Base-by-base conservation (phyloP, 2,888 invertebrate species). In the Corythucha ciliata region DNA sequence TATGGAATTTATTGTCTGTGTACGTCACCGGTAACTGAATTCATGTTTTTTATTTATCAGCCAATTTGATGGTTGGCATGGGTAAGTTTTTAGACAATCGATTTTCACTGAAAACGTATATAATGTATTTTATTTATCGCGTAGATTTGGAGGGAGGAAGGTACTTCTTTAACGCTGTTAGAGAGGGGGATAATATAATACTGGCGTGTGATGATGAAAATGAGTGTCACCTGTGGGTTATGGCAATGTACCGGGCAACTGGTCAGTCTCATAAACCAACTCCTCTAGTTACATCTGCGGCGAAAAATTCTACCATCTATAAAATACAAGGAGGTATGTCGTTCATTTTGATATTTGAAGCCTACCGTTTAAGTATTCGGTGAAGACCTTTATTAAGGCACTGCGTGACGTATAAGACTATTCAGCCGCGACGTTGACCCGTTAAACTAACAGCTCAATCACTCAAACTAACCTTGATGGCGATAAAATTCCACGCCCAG, bases 181-280 rank as follows among this genome's bases (percentile, higher is more conserved):
- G 93, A 60, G 98, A 98, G 70, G 97, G 97, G 48, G 98, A 98
- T 68, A 94, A 90, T 61, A 88, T 98, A 54, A 78, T 93, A 54
- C 93, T 87, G 73, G 94, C 94, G 5, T 89, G 92, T 62, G 90
- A 93, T 61, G 94, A 96, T 68, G 94, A 98, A 72, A 93, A 91
- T 65, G 98, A 98, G 68, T 87, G 94, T 63, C 94, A 96, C 67
- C 72, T 96, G 58, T 98, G 98, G 98, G 97, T 98, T 26, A 97
- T 96, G 86, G 97, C 97, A 2, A 79, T 98, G 75, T 98, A 97
- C 70, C 76, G 98, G 61, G 98, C 98, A n/a, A 99, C 98, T 2
- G 98, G 98, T 4, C 98, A 99, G 70, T 91, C 93, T 46, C 96
- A 98, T 71, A 98, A 98, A 69, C 98, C 98, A 6, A 90, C 93